Evolutionary conservation across 2,888 invertebrate genomes (phyloP), one percentile per base, ranked within the genome.

Genomic region (Pseudococcus longispinus): DNA sequence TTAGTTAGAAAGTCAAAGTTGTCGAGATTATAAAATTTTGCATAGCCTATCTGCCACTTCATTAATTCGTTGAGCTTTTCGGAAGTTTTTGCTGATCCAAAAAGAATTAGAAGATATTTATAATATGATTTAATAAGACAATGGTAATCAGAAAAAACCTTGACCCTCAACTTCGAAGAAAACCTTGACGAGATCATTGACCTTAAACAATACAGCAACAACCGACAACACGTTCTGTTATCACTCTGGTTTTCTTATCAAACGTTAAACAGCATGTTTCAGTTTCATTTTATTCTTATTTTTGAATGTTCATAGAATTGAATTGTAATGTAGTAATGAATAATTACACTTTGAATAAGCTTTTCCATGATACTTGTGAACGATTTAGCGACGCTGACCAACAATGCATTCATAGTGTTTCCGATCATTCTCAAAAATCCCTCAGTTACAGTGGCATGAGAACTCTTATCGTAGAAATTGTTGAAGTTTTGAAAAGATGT

Each of bases 321-420:
- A n/a, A 51, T 51, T 51, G 4, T 18, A 51, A 23, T 60, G 3
- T 5, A 15, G 15, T 70, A 6, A 70, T 70, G 70, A 70, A n/a
- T 15, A 77, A n/a, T 18, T 8, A 23, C 23, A 15, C 42, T 20
- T 20, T 77, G 42, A 77, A 77, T 77, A n/a, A 42, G 11, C 2
- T 77, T 20, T 77, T 77, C 11, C 77, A 77, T 11, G 77, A 77
- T 77, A 77, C 37, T 77, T 77, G 42, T 37, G 20, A 77, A 42
- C 32, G 18, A 9, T 77, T 42, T 20, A 2, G 2, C 3, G 20
- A 42, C 11, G 42, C 2, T 32, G 32, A 32, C 6, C 32, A 77
- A 9, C 37, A n/a, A 42, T 77, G 77, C 18, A 77, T 42, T 37
- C 42, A 42, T 20, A 6, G 20, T 77, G 77, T 42, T 42, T 42